phyloP scores from a whole-genome alignment of 2,113 vertebrate species.

The Eidolon helvum region DNA sequence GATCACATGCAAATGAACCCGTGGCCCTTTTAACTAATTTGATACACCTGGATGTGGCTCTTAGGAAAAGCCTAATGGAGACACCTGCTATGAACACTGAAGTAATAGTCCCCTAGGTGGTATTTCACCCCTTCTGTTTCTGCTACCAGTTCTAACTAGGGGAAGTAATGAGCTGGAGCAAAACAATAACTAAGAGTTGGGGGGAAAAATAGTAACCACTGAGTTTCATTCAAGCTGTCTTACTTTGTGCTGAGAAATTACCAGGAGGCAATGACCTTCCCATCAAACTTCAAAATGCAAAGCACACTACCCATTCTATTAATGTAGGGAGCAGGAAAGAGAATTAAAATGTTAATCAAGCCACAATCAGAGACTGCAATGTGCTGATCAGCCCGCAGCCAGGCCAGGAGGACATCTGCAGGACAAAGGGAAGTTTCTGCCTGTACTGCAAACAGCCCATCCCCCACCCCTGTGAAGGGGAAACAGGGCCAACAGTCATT shows the following conservation, averaged over 20 bases:
- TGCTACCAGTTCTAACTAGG: slow-evolving; percentile 36
- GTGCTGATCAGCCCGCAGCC: too few relatives aligned
- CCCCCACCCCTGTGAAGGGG: too few relatives aligned
- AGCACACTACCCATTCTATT: not conserved
- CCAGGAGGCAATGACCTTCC: slow-evolving; percentile 2
- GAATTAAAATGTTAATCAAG: too few relatives aligned
- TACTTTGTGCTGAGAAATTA: slow-evolving; percentile 59
- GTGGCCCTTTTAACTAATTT: slow-evolving; percentile 63
- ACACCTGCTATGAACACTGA: slow-evolving; percentile 52
- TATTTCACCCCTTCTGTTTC: slow-evolving; percentile 66
- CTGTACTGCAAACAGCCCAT: too few relatives aligned
- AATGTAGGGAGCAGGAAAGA: too few relatives aligned
- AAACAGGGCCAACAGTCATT: too few relatives aligned
- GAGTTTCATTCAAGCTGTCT: slow-evolving; percentile 45
- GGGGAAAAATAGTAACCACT: not conserved
- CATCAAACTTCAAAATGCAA: slow-evolving; percentile 46
- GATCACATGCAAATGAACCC: slow-evolving; percentile 65
- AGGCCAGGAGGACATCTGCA: too few relatives aligned
- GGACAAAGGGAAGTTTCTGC: too few relatives aligned
- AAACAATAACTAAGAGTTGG: slow-evolving; percentile 61
- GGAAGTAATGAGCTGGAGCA: slow-evolving; percentile 40
- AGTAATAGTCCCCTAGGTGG: slow-evolving; percentile 30
- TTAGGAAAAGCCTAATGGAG: slow-evolving; percentile 48
- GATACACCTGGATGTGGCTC: slow-evolving; percentile 71
- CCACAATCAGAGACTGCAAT: too few relatives aligned